Evolutionary conservation across 2,797 vertebrate species (phyloP), one percentile per base, ranked within the genome.

Genomic region (Melanotaenia pygmaea): DNA sequence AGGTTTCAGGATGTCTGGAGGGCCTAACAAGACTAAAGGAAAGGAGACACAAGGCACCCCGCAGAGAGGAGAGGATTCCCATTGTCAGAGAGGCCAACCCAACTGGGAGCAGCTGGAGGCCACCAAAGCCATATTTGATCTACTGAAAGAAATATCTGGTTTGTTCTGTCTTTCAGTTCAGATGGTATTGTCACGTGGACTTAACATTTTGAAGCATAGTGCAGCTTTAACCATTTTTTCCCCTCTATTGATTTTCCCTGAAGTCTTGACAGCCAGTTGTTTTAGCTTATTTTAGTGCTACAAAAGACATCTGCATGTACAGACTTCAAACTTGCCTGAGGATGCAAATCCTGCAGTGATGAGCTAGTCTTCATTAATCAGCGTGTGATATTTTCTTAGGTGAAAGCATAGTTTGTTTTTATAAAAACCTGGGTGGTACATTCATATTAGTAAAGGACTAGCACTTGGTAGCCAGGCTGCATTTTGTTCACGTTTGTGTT

Each of bases 61-160:
- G 13, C 45, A 74, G 2, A 85, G 73, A 85, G 88, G 67, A 18
- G 90, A 93, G 4, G 79, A 89, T 18, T 45, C 85, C 12, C 79
- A 67, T 28, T 8, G 54, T 61, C 83, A 77, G 69, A 93, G 40
- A 80, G 89, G 68, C 65, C 86, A 90, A 35, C 76, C 43, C 61
- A 88, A 67, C 67, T 73, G 81, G 91, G 93, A 92, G 77, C 89
- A 92, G 58, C 83, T 86, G 57, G 93, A 94, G 67, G 89, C 91
- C 0, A 92, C 91, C 51, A 94, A 94, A 90, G 94, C 91, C 72
- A 86, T 95, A 50, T 92, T 94, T 89, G 94, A 95, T 75, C 90
- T 95, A 51, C 80, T 95, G 68, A 95, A 94, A 77, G 95, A 95
- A 88, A 94, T 95, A 76, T 93, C 91, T 50, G 94, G 95, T 95